These are phyloP conservation scores for Hydra vulgaris DNA, from an alignment of 30 jellyfish, hydroid and myxozoan species.

Conservation along the genomic window DNA sequence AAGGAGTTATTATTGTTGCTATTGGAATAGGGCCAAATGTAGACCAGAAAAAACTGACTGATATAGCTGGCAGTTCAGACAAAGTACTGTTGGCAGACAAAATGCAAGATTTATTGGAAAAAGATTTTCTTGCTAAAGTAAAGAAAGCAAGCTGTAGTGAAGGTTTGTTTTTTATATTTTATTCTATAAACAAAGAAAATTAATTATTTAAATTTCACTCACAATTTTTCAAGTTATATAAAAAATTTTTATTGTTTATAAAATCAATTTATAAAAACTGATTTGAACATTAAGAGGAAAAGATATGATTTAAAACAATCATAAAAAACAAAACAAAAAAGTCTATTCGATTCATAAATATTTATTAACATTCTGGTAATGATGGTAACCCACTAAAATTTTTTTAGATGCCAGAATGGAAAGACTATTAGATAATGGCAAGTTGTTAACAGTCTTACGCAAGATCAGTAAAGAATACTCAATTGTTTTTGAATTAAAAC, in stretches of 20 bases:
- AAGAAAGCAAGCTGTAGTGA: constrained; percentile 2
- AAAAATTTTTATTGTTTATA: no score
- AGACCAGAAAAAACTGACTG: background rate
- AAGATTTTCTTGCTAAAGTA: constrained; percentile 1
- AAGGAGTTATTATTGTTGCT: constrained; percentile 32
- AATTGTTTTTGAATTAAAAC: background rate
- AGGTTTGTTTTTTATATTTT: background rate
- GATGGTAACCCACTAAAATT: no score
- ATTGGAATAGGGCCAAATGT: constrained; percentile 44
- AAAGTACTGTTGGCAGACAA: background rate
- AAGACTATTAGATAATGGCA: background rate
- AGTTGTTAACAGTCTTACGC: constrained; percentile 3
- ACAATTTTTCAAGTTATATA: no score
- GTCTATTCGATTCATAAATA: no score
- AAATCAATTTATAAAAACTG: no score
- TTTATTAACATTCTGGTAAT: no score
- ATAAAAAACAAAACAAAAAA: no score
- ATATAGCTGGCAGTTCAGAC: background rate
- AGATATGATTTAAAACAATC: no score
- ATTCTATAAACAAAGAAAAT: background rate
- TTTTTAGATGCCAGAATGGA: background rate
- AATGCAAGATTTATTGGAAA: background rate
- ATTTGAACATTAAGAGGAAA: no score
- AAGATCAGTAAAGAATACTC: background rate
- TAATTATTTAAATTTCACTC: no score